Percentiles rank a stretch among this genome's conserved stretches.
Evolutionary conservation across 1,140 invertebrate genomes (phyloP).

Genomic region (Pseudomyrmex dendroicus): DNA sequence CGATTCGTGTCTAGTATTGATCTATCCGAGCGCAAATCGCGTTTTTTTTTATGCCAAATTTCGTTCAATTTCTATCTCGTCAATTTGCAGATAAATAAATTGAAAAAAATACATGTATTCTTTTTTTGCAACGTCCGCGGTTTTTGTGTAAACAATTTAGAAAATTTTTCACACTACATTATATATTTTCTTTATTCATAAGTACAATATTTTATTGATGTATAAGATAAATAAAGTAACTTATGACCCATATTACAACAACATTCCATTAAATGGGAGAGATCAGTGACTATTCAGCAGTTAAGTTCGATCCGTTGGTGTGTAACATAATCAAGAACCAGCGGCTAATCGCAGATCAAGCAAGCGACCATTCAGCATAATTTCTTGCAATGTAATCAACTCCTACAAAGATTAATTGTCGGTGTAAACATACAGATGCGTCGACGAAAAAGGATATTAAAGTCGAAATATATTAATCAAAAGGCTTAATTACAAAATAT

Average conservation of each 20-base stretch:
- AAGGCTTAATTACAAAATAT: not conserved
- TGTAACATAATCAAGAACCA: conserved; percentile 29
- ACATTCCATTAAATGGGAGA: not conserved
- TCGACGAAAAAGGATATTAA: not conserved
- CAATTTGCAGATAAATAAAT: no score
- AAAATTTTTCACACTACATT: no score
- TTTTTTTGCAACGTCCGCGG: no score
- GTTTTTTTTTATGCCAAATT: no score
- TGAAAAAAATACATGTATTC: no score
- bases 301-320: not conserved
- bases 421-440: not conserved
- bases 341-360: conserved; percentile 16
- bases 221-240: no score
- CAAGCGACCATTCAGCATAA: conserved; percentile 16
- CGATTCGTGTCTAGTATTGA: not conserved
- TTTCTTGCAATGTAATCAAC: not conserved
- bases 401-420: conserved; percentile 11
- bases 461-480: not conserved
- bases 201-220: no score
- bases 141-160: no score
- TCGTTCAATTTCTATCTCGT: no score
- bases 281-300: conserved; percentile 12
- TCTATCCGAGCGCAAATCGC: not conserved
- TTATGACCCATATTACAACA: not conserved
- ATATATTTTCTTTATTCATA: no score